phyloP scores from a whole-genome alignment of 2,797 vertebrate genomes.

The Acestrorhynchus altus region DNA sequence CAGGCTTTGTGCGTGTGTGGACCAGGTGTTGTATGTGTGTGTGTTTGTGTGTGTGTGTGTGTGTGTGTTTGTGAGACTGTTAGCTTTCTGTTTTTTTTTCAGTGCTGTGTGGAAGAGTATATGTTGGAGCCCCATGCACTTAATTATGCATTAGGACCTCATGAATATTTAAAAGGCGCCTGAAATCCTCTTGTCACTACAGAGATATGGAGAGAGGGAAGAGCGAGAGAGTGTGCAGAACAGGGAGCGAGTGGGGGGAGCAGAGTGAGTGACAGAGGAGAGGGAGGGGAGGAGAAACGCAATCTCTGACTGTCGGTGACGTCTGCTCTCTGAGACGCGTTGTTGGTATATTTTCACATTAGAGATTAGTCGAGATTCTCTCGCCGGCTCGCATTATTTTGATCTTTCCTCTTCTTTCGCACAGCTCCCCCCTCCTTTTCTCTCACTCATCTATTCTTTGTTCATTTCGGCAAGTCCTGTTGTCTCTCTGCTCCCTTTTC shows the following conservation, averaged over 20 bases:
- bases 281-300: conserved; percentile 60
- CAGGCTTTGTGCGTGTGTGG: conserved; percentile 12
- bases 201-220: conserved; percentile 56
- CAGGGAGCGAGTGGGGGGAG: conserved; percentile 22
- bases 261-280: background rate
- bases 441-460: too few relatives aligned
- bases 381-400: background rate
- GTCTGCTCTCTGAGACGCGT: conserved; percentile 36
- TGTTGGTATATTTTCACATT: conserved; percentile 5
- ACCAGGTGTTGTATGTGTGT: conserved; percentile 10
- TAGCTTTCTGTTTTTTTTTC: conserved; percentile 44
- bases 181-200: conserved; percentile 54
- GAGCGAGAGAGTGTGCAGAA: conserved; percentile 50
- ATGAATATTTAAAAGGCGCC: conserved; percentile 78
- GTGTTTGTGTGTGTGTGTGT: conserved; percentile 11
- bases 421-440: conserved; percentile 29
- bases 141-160: conserved; percentile 77
- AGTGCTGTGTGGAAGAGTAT: conserved; percentile 67
- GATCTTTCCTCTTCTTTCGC: background rate
- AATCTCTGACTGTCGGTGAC: conserved; percentile 63
- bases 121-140: conserved; percentile 73
- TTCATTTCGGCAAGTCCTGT: too few relatives aligned
- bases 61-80: conserved; percentile 2
- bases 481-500: too few relatives aligned
- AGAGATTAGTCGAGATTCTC: background rate